Evolutionary conservation across 2,113 vertebrate genomes (phyloP), one percentile per base, ranked within the genome.

Genomic region (Tragulus kanchil): DNA sequence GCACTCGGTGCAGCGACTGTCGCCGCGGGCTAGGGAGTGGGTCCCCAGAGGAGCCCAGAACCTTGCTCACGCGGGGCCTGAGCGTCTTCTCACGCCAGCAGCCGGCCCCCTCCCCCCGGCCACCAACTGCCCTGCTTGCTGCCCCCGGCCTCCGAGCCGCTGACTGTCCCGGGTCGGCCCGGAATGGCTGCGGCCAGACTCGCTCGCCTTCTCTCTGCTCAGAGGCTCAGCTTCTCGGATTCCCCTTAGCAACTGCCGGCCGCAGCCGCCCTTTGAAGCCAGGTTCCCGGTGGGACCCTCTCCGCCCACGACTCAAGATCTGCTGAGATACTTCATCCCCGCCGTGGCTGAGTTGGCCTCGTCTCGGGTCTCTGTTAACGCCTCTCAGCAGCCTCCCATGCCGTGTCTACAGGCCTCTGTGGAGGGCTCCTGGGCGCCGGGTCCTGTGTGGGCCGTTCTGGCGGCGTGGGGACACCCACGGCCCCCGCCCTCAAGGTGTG

Each of bases 121-220:
- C 91, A 42, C 95, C 91, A 95, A 96, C 95, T 96, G 97, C 91
- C 89, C 85, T n/a, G 87, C 78, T 91, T 28, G 87, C 65, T 91
- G 73, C 79, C 61, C 85, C 54, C 36, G n/a, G 78, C 54, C 77
- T 67, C 73, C 31, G 56, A 90, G 14, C 26, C 61, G 86, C 94
- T 92, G 23, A 59, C 16, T 42, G 67, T 85, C 5, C 59, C 64
- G 28, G 3, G 75, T 69, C 50, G 50, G 58, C 56, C 78, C 25
- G 50, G n/a, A n/a, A 16, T 67, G 59, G 48, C 69, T 56, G 83
- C 52, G 45, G 73, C 83, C 73, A 4, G 23, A 52, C 52, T 42
- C 59, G 19, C 73, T 59, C 65, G n/a, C 16, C 3, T 11, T 36
- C 8, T 79, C 23, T 67, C 5, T 16, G 50, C 26, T 85, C 92